A percentile compares a stretch with the other conserved stretches of the same genome.
These are phyloP conservation scores for Marisa cornuarietis DNA, from an alignment of 1,140 invertebrate species.

Conservation along the genomic window DNA sequence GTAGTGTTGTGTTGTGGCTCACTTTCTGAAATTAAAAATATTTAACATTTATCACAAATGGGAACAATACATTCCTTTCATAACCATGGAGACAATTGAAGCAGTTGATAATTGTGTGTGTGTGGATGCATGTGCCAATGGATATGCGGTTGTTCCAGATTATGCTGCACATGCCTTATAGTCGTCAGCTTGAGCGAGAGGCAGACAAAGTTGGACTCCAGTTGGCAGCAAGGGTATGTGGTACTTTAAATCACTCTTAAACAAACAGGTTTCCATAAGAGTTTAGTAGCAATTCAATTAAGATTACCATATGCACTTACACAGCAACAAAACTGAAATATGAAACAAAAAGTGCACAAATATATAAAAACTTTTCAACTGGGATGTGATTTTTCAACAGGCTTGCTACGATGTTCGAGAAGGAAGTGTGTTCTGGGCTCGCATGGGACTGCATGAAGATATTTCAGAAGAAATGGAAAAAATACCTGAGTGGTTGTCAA, in stretches of 20 bases:
- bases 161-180: conserved; percentile 71
- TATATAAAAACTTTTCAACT: neutral
- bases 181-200: conserved; percentile 72
- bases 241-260: too few relatives aligned
- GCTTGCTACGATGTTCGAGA: conserved; percentile 75
- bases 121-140: too few relatives aligned
- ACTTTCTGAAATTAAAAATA: too few relatives aligned
- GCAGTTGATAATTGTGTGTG: neutral
- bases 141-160: conserved; percentile 47
- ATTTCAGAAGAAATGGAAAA: conserved; percentile 41
- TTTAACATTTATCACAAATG: neutral
- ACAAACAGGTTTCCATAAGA: too few relatives aligned
- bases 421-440: conserved; percentile 72
- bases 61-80: conserved; percentile 1
- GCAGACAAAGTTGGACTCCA: conserved; percentile 74
- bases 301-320: neutral
- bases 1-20: too few relatives aligned
- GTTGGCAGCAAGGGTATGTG: conserved; percentile 72
- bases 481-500: conserved; percentile 71
- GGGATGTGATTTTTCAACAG: conserved; percentile 52
- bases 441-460: conserved; percentile 67
- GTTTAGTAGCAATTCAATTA: neutral
- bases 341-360: neutral
- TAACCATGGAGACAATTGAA: neutral
- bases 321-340: too few relatives aligned